Evolutionary conservation across 1,140 invertebrate genomes (phyloP), one percentile per base, ranked within the genome.

Genomic region (Papilio aristodemus): DNA sequence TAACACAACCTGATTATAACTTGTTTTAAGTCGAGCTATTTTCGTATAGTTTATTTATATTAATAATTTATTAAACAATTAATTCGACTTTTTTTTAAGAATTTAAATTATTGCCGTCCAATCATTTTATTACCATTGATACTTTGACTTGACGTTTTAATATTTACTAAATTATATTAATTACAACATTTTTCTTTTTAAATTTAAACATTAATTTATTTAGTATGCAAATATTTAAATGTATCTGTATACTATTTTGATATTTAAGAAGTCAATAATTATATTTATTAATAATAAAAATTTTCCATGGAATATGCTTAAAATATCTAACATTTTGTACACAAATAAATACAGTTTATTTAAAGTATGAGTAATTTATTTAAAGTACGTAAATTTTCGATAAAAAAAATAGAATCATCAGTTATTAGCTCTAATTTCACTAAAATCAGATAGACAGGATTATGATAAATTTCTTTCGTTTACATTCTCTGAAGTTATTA

Each of bases 101-200:
- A 38, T 62, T 62, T 1, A 62, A 62, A 38, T 62, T 62, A 38
- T 36, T 19, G 19, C 4, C 32, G 38, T 37, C 32, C 9, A 14
- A 60, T 62, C 1, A 13, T 62, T 62, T 62, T 62, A 62, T 62
- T 36, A 36, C 59, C 38, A 62, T 62, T 22, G 36, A 62, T 62
- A 62, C 32, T 62, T 38, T 19, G 17, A 19, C 9, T 62, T 62
- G 59, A 62, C 36, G 32, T 62, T 62, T 62, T 62, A 62, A 62
- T 62, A 19, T 37, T 38, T 62, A 62, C 59, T 62, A 62, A 62
- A 62, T 62, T 62, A 62, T 62, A 37, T 62, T 37, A 62, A 62
- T 36, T 32, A 19, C 36, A 19, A 13, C 10, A 37, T 62, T 17
- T 62, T 22, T 38, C 32, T 17, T 62, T 36, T 27, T 19, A 38